Evolutionary conservation across 92 coral and sea anemone species (phyloP), one percentile per base, ranked within the genome.

Genomic region (Pocillopora grandis): DNA sequence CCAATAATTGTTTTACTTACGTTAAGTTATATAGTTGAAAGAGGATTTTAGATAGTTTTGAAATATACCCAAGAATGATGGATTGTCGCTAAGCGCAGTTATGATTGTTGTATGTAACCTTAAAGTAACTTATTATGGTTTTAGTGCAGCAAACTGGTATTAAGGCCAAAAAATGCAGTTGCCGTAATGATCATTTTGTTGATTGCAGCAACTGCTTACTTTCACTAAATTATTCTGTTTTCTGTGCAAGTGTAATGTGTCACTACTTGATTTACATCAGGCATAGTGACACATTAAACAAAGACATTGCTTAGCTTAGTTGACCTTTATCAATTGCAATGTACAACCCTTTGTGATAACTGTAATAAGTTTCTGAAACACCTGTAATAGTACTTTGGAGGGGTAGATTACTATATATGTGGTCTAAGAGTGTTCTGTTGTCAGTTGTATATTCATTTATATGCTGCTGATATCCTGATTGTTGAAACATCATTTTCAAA

Each of bases 361-460:
- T 74, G 61, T 37, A 86, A 37, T 86, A 71, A 16, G 89, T 77
- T 62, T 62, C 85, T 27, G 69, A 48, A 36, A 81, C 71, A 66
- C 76, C 76, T 42, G 75, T 49, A 12, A 73, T 78, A 33, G 60
- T 59, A 18, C 80, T 75, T 72, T 80, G 62, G 19, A n/a, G 66
- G 20, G 59, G 23, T 56, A 80, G 61, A 76, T 87, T 80, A 11
- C 72, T 72, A 87, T 80, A 87, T 5, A 87, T 80, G 80, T 87
- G 90, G 59, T 87, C 90, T 58, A 87, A 71, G 23, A 67, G 36
- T n/a, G 90, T 87, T 80, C 80, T 80, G 76, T 75, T 80, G 78
- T 87, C 90, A 61, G 90, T 80, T 61, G 90, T 87, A 62, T 27
- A 87, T 10, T 10, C 78, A 16, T 58, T 35, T 59, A 87, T 72